These are phyloP conservation scores for Seladonia tumulorum DNA, from an alignment of 2,888 invertebrate species.

Conservation along the genomic window DNA sequence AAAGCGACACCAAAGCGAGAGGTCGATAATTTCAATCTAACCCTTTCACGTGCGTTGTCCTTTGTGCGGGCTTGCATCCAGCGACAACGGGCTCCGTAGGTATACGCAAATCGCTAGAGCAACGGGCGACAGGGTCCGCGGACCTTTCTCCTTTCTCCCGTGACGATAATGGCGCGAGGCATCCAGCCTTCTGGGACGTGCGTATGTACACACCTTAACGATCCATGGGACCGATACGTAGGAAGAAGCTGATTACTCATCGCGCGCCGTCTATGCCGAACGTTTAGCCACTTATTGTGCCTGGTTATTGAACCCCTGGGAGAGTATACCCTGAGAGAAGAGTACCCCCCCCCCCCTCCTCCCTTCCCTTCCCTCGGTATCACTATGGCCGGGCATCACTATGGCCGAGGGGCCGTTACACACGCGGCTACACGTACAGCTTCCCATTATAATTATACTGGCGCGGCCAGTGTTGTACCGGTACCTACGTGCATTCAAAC, in stretches of 20 bases:
- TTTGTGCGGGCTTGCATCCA: neutral
- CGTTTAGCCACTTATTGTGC: conserved; percentile 78
- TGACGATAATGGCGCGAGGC: conserved; percentile 41
- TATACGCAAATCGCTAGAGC: neutral
- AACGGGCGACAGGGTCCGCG: neutral
- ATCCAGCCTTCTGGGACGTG: conserved; percentile 48
- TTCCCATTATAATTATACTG: conserved; percentile 67
- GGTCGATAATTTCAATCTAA: neutral
- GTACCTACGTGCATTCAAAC: conserved; percentile 66
- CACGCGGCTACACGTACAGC: conserved; percentile 52
- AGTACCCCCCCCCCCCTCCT: conserved; percentile 20
- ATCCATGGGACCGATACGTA: conserved; percentile 64
- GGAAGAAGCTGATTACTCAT: conserved; percentile 76
- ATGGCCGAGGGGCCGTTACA: conserved; percentile 44
- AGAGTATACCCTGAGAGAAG: conserved; percentile 58
- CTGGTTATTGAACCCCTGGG: conserved; percentile 80
- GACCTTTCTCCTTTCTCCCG: conserved; percentile 15
- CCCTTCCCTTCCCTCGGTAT: neutral
- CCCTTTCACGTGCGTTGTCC: neutral
- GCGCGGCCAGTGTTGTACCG: conserved; percentile 39
- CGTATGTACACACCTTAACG: conserved; percentile 63
- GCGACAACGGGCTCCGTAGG: neutral
- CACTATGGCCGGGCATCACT: conserved; percentile 1
- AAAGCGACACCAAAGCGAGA: neutral
- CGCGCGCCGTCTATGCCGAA: conserved; percentile 66